Evolutionary conservation across 2,888 invertebrate genomes (phyloP), one percentile per base, ranked within the genome.

Genomic region (Biston stratarius): DNA sequence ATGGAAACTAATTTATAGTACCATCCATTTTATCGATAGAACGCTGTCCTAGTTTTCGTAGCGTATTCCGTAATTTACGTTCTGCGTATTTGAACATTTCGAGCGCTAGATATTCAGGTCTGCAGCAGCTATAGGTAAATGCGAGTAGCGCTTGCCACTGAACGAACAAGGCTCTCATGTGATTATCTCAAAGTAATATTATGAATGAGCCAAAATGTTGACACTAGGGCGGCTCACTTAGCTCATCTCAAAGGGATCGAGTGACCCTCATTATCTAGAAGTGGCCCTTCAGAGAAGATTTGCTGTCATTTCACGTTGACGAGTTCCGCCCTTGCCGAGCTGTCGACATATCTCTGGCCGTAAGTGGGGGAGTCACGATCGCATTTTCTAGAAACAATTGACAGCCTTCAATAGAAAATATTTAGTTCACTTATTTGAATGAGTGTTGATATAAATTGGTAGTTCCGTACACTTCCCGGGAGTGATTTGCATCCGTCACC

Each of bases 401-500:
- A 14, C 36, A 36, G n/a, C 0, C 34, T 11, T 34, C 51, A 6
- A 6, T 15, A 8, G n/a, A 5, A 51, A 52, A 9, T 2, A 9
- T 40, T 14, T 53, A 53, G 15, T 38, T 38, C 14, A 6, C 15
- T 40, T 15, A 15, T 53, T 53, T 1, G 11, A 14, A 0, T 38
- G 40, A 38, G 14, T 14, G 38, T 15, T 12, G 0, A 1, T 15
- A 8, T n/a, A 5, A n/a, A 15, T 6, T 40, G 38, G 40, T 40
- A 1, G 48, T 14, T 40, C 24, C 24, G 14, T 38, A 40, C 64
- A 64, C 64, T 53, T 63, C 42, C 53, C 53, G 65, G 67, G 49
- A 64, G 67, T 51, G 62, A 67, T 73, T 70, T 70, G 64, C 70
- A 70, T 70, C 68, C 58, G 70, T 73, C 70, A 67, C 64, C 62